Percentiles rank a stretch among this genome's conserved stretches.
phyloP scores from a whole-genome alignment of 2,888 invertebrate genomes.

The Heliconius cydno region DNA sequence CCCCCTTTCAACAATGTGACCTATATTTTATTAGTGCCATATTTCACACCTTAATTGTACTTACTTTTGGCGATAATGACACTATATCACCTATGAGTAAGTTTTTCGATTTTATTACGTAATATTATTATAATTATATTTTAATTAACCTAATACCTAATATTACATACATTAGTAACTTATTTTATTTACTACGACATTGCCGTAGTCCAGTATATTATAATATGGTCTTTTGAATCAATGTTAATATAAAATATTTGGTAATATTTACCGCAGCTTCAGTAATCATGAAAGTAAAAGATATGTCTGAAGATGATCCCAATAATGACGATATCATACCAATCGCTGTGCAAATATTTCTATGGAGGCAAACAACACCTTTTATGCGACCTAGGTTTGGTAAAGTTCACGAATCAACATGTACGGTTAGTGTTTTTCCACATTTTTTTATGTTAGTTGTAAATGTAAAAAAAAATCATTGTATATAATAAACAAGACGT shows the following conservation, averaged over 20 bases:
- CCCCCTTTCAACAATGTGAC: slow-evolving; percentile 45
- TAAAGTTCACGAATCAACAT: slow-evolving; percentile 98
- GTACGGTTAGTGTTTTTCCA: slow-evolving; percentile 90
- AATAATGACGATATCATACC: slow-evolving; percentile 92
- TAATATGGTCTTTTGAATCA: neutral
- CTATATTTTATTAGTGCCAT: slow-evolving; percentile 31
- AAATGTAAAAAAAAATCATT: neutral
- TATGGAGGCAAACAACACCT: slow-evolving; percentile 98
- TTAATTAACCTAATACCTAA: neutral
- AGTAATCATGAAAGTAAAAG: slow-evolving; percentile 59
- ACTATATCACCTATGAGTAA: slow-evolving; percentile 22
- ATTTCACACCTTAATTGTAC: slow-evolving; percentile 17
- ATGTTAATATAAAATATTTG: neutral
- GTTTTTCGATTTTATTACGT: slow-evolving; percentile 7
- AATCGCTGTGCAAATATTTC: slow-evolving; percentile 97
- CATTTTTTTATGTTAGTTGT: neutral
- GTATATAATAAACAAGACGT: neutral
- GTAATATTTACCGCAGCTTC: neutral
- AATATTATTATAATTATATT: neutral
- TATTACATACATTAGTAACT: too few species aligned
- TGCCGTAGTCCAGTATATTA: too few species aligned
- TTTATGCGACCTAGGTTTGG: slow-evolving; percentile 97
- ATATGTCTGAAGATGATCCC: slow-evolving; percentile 82
- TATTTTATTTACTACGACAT: too few species aligned
- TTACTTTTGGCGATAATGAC: slow-evolving; percentile 13